phyloP scores from a whole-genome alignment of 1,140 invertebrate genomes.

The Spodoptera litura region DNA sequence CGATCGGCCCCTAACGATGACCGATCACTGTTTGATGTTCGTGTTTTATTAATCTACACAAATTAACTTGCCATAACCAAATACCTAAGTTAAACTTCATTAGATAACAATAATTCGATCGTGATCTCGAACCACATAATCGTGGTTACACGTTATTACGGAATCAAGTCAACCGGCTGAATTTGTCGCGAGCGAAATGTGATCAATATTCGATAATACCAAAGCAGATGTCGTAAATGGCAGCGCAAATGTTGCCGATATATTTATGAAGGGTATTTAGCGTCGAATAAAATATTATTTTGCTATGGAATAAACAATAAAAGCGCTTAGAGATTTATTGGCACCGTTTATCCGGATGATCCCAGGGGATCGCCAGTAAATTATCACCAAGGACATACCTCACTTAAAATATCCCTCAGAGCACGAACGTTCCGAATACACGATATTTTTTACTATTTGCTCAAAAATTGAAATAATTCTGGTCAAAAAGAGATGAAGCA shows the following conservation, averaged over 20 bases:
- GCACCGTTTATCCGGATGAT: constrained; percentile 61
- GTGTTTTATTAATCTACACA: constrained; percentile 19
- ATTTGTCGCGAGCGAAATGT: constrained; percentile 20
- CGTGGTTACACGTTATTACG: constrained; percentile 4
- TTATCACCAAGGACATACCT: constrained; percentile 55
- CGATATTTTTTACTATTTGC: not conserved
- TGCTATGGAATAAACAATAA: constrained; percentile 57
- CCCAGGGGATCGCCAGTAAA: constrained; percentile 55
- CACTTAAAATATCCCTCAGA: constrained; percentile 12
- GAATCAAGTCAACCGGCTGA: constrained; percentile 8
- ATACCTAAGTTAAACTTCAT: constrained; percentile 19
- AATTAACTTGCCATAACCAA: constrained; percentile 29
- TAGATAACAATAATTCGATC: not conserved
- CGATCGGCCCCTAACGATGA: constrained; percentile 45
- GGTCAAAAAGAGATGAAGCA: constrained; percentile 16
- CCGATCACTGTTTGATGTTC: constrained; percentile 46
- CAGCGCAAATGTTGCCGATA: constrained; percentile 43
- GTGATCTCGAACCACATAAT: not conserved
- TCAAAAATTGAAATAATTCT: constrained; percentile 8
- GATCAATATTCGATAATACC: constrained; percentile 48
- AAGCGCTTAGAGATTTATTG: constrained; percentile 60
- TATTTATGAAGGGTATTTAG: constrained; percentile 49
- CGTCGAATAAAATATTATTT: constrained; percentile 54
- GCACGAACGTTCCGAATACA: not conserved
- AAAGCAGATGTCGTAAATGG: constrained; percentile 48